phyloP scores from a whole-genome alignment of 2,797 vertebrate species.

The Coluber constrictor region DNA sequence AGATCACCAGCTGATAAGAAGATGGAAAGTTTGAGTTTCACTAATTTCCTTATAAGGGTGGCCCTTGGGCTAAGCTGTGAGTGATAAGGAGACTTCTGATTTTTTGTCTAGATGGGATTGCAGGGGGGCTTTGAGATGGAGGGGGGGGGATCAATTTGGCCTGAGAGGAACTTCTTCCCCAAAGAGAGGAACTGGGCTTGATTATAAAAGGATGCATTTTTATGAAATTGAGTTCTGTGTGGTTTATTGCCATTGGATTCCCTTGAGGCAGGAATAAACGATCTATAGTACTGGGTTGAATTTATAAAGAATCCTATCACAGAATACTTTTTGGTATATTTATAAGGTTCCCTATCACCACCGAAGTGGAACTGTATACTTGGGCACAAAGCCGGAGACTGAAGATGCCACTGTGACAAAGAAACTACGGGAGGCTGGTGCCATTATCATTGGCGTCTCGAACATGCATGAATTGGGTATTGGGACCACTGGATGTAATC shows the following conservation, averaged over 20 bases:
- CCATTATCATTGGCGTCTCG: conserved; percentile 66
- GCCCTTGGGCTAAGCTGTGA: not conserved
- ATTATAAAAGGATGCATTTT: not conserved
- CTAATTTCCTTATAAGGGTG: not conserved
- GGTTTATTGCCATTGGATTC: not conserved
- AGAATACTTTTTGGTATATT: not conserved
- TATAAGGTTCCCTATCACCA: conserved; percentile 62
- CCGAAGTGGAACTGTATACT: conserved; percentile 60
- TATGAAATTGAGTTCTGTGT: not conserved
- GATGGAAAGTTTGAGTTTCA: not conserved
- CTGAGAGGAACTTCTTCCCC: not conserved
- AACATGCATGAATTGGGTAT: conserved; percentile 69
- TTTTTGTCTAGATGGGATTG: not conserved
- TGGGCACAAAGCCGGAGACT: conserved; percentile 57
- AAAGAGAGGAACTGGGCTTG: not conserved
- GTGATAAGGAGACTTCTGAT: not conserved
- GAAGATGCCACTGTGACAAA: conserved; percentile 66
- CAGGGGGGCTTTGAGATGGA: not conserved
- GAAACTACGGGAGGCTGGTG: conserved; percentile 64
- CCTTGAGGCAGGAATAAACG: not conserved
- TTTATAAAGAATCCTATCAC: not conserved
- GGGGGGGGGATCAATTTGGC: not conserved
- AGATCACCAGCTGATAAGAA: not conserved
- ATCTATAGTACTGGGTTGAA: not conserved
- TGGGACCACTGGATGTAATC: conserved; percentile 66